A percentile compares a stretch with the other conserved stretches of the same genome.
These are phyloP conservation scores for Agapostemon virescens DNA, from an alignment of 2,888 invertebrate species.

Conservation along the genomic window DNA sequence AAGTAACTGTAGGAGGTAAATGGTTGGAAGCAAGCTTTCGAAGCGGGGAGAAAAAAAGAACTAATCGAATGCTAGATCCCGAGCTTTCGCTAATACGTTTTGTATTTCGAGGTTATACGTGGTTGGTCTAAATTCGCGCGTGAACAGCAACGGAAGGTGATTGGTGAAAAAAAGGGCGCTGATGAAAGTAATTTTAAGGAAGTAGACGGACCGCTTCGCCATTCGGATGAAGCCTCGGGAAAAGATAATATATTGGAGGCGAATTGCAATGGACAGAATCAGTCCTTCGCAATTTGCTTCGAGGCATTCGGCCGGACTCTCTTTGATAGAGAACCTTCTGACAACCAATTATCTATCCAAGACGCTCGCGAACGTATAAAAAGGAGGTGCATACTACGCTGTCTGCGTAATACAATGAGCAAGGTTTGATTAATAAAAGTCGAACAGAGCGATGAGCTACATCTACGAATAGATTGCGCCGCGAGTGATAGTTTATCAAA, in stretches of 20 bases:
- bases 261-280: slow-evolving; percentile 74
- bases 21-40: background rate
- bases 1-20: background rate
- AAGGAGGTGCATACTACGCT: slow-evolving; percentile 39
- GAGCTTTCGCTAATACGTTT: background rate
- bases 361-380: slow-evolving; percentile 42
- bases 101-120: background rate
- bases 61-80: background rate
- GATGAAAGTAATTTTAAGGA: slow-evolving; percentile 70
- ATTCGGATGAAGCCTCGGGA: slow-evolving; percentile 51
- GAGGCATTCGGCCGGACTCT: slow-evolving; percentile 52
- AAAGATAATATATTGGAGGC: slow-evolving; percentile 72
- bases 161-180: slow-evolving; percentile 63
- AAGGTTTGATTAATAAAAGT: slow-evolving; percentile 53
- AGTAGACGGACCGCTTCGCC: slow-evolving; percentile 35
- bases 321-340: slow-evolving; percentile 61
- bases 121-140: background rate
- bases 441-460: slow-evolving; percentile 25
- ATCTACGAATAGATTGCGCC: slow-evolving; percentile 29
- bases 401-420: slow-evolving; percentile 17
- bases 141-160: slow-evolving; percentile 57
- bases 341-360: slow-evolving; percentile 70
- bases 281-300: slow-evolving; percentile 71
- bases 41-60: no score
- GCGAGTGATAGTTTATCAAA: slow-evolving; percentile 40